Evolutionary conservation across 1,140 invertebrate genomes (phyloP).

Genomic region (Triops cancriformis): DNA sequence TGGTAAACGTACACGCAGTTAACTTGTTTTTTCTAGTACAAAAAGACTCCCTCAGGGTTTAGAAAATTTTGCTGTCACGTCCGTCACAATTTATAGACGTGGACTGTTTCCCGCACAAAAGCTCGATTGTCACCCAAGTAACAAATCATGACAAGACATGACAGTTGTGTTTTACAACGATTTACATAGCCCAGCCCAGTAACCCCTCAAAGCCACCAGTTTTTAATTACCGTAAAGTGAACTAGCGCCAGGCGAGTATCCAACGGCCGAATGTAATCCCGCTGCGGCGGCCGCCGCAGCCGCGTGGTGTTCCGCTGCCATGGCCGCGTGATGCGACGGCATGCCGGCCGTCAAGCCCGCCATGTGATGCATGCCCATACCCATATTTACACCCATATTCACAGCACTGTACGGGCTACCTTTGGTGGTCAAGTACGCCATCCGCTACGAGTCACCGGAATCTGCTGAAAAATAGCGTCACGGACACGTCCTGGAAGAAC

Average conservation of each 20-base stretch:
- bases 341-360: slow-evolving; percentile 22
- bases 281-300: slow-evolving; percentile 18
- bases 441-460: background rate
- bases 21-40: background rate
- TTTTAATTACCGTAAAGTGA: background rate
- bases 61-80: background rate
- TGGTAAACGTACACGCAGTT: background rate
- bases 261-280: slow-evolving; percentile 27
- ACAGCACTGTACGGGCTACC: slow-evolving; percentile 23
- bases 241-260: slow-evolving; percentile 21
- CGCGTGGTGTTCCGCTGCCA: slow-evolving; percentile 21
- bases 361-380: slow-evolving; percentile 21
- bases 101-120: background rate
- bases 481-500: background rate
- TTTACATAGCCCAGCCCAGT: background rate
- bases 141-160: background rate
- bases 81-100: background rate
- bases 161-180: background rate
- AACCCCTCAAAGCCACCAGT: background rate
- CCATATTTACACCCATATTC: slow-evolving; percentile 21
- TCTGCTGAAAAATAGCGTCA: background rate
- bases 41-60: background rate
- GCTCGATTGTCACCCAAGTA: background rate
- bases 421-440: slow-evolving; percentile 27
- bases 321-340: slow-evolving; percentile 20